Evolutionary conservation across 2,113 vertebrate species (phyloP), one percentile per base, ranked within the genome.

Genomic region (Dermatemys mawii): DNA sequence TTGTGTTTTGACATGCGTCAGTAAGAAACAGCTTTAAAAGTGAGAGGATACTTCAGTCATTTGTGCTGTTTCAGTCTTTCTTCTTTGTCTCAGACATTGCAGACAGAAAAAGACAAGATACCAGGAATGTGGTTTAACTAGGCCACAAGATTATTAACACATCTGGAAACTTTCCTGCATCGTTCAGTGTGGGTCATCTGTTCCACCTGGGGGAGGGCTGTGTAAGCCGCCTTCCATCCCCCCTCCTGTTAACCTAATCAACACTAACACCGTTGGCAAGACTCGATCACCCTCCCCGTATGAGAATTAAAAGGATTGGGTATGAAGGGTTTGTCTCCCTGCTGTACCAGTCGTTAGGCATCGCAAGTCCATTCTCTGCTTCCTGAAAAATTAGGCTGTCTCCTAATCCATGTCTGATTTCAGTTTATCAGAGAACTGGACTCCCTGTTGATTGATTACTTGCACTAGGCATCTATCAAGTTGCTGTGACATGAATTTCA

Each of bases 361-460:
- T 79, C 82, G 32, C 21, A 73, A 1, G 21, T 6, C 3, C 13
- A 82, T 87, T 38, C 24, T 76, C 27, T 48, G 1, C 22, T 88
- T 4, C 84, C 51, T 82, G n/a, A n/a, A n/a, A n/a, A n/a, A n/a
- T n/a, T n/a, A 44, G 54, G 16, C 3, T 3, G 82, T 80, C 88
- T 88, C 54, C 5, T 55, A 87, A 78, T 54, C 6, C 11, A 35
- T 60, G 80, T 90, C 13, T 29, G 13, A 84, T 80, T 63, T 48
- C 13, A 24, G 1, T 78, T 2, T 8, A 2, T 51, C 70, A 7
- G 35, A 44, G 8, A 75, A 10, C 44, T n/a, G 21, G 7, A 22
- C 27, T 24, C 27, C 12, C 13, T 85, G 50, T 4, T 0, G 1
- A 1, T 6, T 78, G 1, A 1, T 6, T 81, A 22, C 29, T 89